A percentile compares a stretch with the other conserved stretches of the same genome.
These are phyloP conservation scores for Leuctra nigra DNA, from an alignment of 2,888 invertebrate species.

Conservation along the genomic window DNA sequence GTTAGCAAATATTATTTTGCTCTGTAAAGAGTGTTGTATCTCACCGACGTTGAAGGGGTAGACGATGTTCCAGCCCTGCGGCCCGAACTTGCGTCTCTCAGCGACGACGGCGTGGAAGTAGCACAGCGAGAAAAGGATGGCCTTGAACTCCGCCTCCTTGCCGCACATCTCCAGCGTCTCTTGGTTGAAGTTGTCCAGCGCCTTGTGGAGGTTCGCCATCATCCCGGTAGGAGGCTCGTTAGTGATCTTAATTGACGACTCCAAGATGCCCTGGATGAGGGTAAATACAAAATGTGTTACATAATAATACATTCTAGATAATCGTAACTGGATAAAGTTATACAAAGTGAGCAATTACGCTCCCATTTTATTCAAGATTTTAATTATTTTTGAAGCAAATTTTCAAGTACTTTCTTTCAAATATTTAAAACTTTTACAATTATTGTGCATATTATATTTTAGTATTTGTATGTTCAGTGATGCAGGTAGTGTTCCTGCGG, in stretches of 20 bases:
- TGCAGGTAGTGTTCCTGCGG: too few species aligned
- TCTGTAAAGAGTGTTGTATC: too few species aligned
- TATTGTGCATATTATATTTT: background rate
- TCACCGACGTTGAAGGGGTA: slow-evolving; percentile 90
- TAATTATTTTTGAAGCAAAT: too few species aligned
- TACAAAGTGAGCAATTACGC: too few species aligned
- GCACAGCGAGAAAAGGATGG: slow-evolving; percentile 84
- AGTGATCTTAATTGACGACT: slow-evolving; percentile 94
- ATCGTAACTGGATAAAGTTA: too few species aligned
- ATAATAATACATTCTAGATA: too few species aligned
- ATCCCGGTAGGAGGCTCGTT: slow-evolving; percentile 97
- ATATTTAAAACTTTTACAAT: too few species aligned
- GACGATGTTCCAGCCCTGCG: slow-evolving; percentile 90
- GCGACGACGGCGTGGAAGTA: slow-evolving; percentile 97
- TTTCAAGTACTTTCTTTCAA: too few species aligned
- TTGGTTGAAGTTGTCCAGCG: slow-evolving; percentile 89
- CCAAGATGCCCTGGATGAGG: slow-evolving; percentile 74
- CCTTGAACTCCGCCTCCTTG: slow-evolving; percentile 94
- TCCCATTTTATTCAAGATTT: too few species aligned
- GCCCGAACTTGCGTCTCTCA: slow-evolving; percentile 88
- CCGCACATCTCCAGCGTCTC: slow-evolving; percentile 94
- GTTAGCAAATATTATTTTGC: too few species aligned
- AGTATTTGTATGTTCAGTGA: background rate
- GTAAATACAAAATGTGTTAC: too few species aligned
- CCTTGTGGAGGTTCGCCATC: slow-evolving; percentile 92